phyloP scores from a whole-genome alignment of 2,113 vertebrate species.

The Alligator sinensis region DNA sequence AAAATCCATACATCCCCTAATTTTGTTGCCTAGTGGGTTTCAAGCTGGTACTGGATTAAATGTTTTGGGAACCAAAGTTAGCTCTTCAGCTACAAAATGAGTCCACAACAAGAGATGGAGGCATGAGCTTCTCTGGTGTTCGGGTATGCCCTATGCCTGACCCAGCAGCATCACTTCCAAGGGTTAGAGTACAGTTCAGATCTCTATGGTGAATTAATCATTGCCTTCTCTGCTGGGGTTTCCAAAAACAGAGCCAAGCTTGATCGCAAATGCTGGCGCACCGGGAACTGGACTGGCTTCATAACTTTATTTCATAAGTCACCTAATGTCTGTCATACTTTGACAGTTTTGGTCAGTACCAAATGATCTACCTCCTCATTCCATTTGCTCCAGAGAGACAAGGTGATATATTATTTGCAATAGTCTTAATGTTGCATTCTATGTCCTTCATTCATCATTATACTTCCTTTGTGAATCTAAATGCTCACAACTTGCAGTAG shows the following conservation, averaged over 20 bases:
- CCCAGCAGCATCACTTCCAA: not conserved
- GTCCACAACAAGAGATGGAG: not conserved
- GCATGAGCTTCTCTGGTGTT: accelerated
- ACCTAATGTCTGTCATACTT: conserved; percentile 51
- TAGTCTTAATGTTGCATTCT: not conserved
- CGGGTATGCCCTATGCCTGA: not conserved
- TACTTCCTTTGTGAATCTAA: not conserved
- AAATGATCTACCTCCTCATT: not conserved
- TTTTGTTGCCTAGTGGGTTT: not conserved
- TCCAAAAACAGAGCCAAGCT: conserved; percentile 38
- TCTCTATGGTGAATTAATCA: not conserved
- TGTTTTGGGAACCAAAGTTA: not conserved
- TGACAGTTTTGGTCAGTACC: not conserved
- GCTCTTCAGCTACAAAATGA: not conserved
- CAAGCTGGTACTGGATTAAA: not conserved
- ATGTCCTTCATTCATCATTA: not conserved
- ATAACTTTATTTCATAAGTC: conserved; percentile 11
- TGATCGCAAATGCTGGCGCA: conserved; percentile 38
- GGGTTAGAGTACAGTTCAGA: not conserved
- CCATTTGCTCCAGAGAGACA: not conserved
- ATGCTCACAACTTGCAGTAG: not conserved
- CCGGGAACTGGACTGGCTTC: conserved; percentile 45
- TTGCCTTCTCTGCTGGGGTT: not conserved
- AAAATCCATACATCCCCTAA: not conserved
- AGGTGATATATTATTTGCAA: not conserved